A percentile compares a stretch with the other conserved stretches of the same genome.
Evolutionary conservation across 2,113 vertebrate species (phyloP).

Genomic region (Tauraco erythrolophus): DNA sequence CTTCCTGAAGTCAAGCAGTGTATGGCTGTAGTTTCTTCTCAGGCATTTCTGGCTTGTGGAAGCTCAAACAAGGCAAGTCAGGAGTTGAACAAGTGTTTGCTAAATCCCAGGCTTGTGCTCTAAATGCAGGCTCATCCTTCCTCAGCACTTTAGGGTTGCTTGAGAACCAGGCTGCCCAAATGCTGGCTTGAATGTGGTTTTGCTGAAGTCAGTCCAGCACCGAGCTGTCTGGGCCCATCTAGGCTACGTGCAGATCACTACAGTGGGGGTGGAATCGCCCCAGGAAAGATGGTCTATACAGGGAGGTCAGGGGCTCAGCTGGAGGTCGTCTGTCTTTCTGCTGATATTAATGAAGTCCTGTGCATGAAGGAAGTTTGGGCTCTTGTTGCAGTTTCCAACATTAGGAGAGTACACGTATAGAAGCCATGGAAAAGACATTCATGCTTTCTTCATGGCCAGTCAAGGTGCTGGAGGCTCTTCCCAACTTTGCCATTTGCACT

Average conservation of each 20-base stretch:
- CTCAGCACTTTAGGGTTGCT: not conserved
- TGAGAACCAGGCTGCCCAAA: not conserved
- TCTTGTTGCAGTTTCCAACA: not conserved
- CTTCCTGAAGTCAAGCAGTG: not conserved
- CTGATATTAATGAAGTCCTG: not conserved
- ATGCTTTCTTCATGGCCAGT: not conserved
- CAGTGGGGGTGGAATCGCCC: not conserved
- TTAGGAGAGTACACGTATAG: not conserved
- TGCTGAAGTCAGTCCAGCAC: not conserved
- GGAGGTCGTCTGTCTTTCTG: not conserved
- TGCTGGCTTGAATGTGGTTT: not conserved
- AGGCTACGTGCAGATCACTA: not conserved
- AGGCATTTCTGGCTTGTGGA: conserved; percentile 18
- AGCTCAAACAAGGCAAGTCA: not conserved
- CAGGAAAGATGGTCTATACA: not conserved
- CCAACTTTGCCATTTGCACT: not conserved
- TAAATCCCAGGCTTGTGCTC: not conserved
- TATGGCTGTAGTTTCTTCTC: not conserved
- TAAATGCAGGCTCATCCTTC: not conserved
- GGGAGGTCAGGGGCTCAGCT: not conserved
- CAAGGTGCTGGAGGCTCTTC: not conserved
- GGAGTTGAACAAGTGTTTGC: not conserved
- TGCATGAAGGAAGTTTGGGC: not conserved
- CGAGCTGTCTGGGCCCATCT: not conserved
- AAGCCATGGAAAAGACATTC: not conserved